These are phyloP conservation scores for Danionella cerebrum DNA, from an alignment of 2,113 vertebrate genomes.

Conservation along the genomic window DNA sequence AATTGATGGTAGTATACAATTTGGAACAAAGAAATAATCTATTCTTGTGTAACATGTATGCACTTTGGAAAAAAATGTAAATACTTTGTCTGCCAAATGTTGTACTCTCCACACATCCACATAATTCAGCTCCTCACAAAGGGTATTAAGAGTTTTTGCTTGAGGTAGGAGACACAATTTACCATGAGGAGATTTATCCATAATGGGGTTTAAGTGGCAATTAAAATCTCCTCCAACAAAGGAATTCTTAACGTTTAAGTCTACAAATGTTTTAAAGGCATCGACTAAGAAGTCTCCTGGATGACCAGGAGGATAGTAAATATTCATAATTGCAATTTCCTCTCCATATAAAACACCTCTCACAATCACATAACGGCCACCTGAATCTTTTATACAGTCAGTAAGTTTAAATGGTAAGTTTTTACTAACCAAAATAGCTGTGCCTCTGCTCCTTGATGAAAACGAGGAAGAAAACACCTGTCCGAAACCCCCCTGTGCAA, in stretches of 20 bases:
- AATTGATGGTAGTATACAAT: background rate
- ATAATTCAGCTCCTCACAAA: slow-evolving; percentile 13
- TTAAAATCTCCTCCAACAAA: slow-evolving; percentile 5
- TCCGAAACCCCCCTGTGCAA: background rate
- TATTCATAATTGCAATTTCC: background rate
- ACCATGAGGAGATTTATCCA: background rate
- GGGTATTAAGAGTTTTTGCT: background rate
- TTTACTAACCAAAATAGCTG: background rate
- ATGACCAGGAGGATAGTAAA: slow-evolving; percentile 10
- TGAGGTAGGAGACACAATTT: background rate
- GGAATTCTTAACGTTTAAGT: background rate
- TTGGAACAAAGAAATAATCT: slow-evolving; percentile 17
- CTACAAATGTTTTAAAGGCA: slow-evolving; percentile 2
- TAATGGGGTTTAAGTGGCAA: background rate
- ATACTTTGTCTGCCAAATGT: background rate
- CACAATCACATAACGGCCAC: slow-evolving; percentile 9
- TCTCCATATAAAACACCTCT: background rate
- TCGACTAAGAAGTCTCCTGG: slow-evolving; percentile 3
- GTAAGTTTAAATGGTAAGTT: slow-evolving; percentile 12
- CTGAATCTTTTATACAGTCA: slow-evolving; percentile 9
- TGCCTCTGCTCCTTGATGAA: slow-evolving; percentile 12
- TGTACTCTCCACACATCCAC: slow-evolving; percentile 8
- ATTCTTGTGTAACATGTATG: slow-evolving; percentile 12
- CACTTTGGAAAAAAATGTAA: background rate
- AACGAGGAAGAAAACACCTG: slow-evolving; percentile 18